Evolutionary conservation across 2,113 vertebrate genomes (phyloP), one percentile per base, ranked within the genome.

Genomic region (Anas platyrhynchos): DNA sequence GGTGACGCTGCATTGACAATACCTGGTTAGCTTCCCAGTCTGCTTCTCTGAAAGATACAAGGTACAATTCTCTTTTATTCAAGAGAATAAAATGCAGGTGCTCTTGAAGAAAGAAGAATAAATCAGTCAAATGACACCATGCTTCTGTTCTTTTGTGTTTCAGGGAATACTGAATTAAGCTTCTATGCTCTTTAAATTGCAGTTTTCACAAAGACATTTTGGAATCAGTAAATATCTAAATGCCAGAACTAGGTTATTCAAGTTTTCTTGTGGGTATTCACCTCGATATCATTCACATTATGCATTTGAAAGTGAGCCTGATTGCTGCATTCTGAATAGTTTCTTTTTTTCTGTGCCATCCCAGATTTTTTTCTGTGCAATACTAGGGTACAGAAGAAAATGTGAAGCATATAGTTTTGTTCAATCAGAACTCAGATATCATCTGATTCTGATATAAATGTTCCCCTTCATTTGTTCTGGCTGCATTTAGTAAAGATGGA

Each of bases 191-290:
- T 81, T 75, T 83, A 85, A 93, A 92, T 89, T 85, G 67, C 84
- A 92, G 95, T 96, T 97, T 96, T 89, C 72, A 81, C 82, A 92
- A 91, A 93, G 94, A 71, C 26, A 54, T 83, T 67, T 81, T 73
- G 62, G 86, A 95, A 94, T 94, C 80, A 90, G 93, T 94, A 96
- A 96, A 96, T 96, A 97, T 82, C 86, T 90, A 90, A 94, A 92
- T 91, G 74, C 58, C 55, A 84, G 72, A 95, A 84, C 73, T 52
- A 91, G 27, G 59, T 84, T 92, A 79, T 92, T 96, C 93, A 90
- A 61, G 50, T 71, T 92, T 87, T 75, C 67, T 89, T 94, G 74
- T 58, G 22, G 36, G 44, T 92, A 86, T 96, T 95, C 93, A 91
- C 91, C 83, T 96, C 81, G 73, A 32, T 73, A 85, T 84, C 54